Conservation (phyloP, 1,140 invertebrate genomes). For the Zaprionus lachaisei region DNA sequence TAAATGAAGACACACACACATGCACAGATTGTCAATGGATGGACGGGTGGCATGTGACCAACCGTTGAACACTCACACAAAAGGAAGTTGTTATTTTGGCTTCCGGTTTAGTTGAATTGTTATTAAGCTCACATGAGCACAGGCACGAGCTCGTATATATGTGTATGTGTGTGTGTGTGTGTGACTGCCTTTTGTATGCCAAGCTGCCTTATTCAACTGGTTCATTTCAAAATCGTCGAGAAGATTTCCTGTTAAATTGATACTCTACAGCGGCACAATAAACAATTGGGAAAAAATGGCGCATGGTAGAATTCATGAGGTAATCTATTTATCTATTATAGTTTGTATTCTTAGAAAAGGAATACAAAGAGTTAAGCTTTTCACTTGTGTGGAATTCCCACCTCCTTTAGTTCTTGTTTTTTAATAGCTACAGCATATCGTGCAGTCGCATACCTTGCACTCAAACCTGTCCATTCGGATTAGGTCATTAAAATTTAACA, state of each 20-base stretch:
- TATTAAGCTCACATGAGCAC: constrained; percentile 59
- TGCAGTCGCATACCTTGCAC: background rate
- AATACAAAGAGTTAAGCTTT: too few relatives aligned
- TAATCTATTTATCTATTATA: too few relatives aligned
- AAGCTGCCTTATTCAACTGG: constrained; percentile 9
- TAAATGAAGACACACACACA: constrained; percentile 53
- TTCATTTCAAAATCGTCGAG: constrained; percentile 22
- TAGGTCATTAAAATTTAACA: constrained; percentile 9
- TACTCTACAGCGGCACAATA: background rate
- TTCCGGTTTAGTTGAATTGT: constrained; percentile 78
- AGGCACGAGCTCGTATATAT: constrained; percentile 16
- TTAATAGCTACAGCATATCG: background rate
- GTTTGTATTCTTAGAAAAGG: too few relatives aligned
- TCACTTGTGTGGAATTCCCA: too few relatives aligned
- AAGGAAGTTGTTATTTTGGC: constrained; percentile 80
- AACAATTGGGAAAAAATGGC: background rate
- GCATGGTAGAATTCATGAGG: too few relatives aligned
- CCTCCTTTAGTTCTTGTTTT: background rate
- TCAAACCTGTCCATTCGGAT: background rate
- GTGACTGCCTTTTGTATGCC: background rate
- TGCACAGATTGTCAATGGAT: constrained; percentile 34
- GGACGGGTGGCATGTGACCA: constrained; percentile 69
- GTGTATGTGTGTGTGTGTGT: background rate
- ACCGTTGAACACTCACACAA: constrained; percentile 73
- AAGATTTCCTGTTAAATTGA: constrained; percentile 24